Evolutionary conservation across 92 coral and sea anemone genomes (phyloP).

Genomic region (Meandrina meandrites): DNA sequence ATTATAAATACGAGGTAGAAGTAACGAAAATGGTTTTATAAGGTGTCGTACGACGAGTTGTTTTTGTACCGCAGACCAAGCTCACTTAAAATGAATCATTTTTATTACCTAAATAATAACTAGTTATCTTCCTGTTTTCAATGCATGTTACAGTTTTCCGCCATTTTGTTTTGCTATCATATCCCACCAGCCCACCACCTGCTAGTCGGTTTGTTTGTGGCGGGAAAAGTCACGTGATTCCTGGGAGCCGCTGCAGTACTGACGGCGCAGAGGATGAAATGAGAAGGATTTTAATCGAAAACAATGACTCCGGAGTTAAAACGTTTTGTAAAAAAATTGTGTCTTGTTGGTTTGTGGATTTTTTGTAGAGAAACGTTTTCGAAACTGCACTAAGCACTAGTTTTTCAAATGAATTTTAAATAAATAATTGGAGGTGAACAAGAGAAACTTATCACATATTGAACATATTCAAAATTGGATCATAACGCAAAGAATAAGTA

Average conservation of each 20-base stretch:
- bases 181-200: slow-evolving; percentile 44
- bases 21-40: background rate
- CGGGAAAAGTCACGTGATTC: slow-evolving; percentile 21
- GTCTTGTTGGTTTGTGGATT: too few species aligned
- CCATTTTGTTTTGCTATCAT: slow-evolving; percentile 6
- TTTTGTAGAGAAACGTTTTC: too few species aligned
- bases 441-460: background rate
- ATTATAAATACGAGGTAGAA: background rate
- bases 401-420: too few species aligned
- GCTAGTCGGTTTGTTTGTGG: slow-evolving; percentile 18
- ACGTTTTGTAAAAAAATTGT: too few species aligned
- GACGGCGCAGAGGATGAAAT: background rate
- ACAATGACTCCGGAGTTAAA: too few species aligned
- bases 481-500: too few species aligned
- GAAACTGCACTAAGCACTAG: too few species aligned
- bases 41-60: too few species aligned
- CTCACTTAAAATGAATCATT: background rate
- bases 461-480: too few species aligned
- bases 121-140: background rate
- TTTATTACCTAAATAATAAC: background rate
- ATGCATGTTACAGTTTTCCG: background rate
- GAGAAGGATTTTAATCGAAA: too few species aligned
- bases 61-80: background rate
- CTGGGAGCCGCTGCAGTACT: background rate
- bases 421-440: background rate